Evolutionary conservation across 2,888 invertebrate genomes (phyloP), one percentile per base, ranked within the genome.

Genomic region (Bruchidius siliquastri): DNA sequence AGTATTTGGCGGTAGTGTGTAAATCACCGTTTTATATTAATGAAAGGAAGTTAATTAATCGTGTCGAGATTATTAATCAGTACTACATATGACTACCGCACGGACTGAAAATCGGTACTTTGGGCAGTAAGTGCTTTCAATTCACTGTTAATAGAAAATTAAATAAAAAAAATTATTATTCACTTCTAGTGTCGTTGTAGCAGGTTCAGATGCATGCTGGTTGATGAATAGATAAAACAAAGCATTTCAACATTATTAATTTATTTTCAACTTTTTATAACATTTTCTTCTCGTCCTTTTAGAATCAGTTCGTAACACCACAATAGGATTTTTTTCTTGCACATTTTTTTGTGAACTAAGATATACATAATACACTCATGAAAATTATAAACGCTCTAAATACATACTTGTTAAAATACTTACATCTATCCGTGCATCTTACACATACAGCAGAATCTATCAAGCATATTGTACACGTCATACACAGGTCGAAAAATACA

Each of bases 221-320:
- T n/a, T n/a, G n/a, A n/a, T n/a, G n/a, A n/a, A n/a, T n/a, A n/a
- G n/a, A 26, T 26, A 26, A 26, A 26, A 26, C 26, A 26, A 26
- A 26, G 8, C 8, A n/a, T 49, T 75, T 77, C 79, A 84, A 83
- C 83, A 82, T 83, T 81, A 82, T 82, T 83, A 82, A 76, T 80
- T 83, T 84, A 83, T 82, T 83, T 84, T 84, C 81, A 83, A 83
- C 78, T 83, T 84, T 85, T 85, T 84, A 82, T 82, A 82, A 83
- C 80, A 80, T 82, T 83, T 83, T 82, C 79, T 79, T 77, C 67
- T 77, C 76, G 77, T 77, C 78, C 76, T 80, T 81, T 80, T 80
- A 77, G 74, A 78, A 79, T 82, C 78, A 76, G 76, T 75, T 79
- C 80, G 79, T 79, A 79, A 80, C 78, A 80, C 73, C 75, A 77